Evolutionary conservation across 92 coral and sea anemone species (phyloP), one percentile per base, ranked within the genome.

Genomic region (Isaurus tuberculatus): DNA sequence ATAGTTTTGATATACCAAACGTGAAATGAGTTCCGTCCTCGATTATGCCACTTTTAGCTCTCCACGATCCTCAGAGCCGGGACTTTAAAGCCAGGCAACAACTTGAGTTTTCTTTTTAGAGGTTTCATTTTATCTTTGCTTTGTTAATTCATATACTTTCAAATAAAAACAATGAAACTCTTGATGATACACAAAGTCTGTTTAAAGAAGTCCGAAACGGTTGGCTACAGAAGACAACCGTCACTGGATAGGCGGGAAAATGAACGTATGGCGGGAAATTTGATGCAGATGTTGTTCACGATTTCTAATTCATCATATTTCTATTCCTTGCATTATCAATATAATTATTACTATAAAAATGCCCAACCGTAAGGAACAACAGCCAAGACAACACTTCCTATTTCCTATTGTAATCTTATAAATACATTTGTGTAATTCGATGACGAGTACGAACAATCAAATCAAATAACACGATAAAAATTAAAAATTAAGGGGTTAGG

Each of bases 221-320:
- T 63, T 63, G 69, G 69, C 69, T 63, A 19, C 69, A 63, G 19
- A 63, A 27, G 33, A 63, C 33, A 3, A n/a, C 69, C 69, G 69
- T 27, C 69, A 63, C 19, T 15, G 69, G 69, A 63, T 8, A 29
- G 69, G 69, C 69, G 69, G 69, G 36, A 27, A 63, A 27, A 63
- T 27, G 19, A 20, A 13, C 69, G 69, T 26, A 26, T 63, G 69
- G 34, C 36, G 69, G 36, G 69, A 27, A 63, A 63, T 16, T 26
- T 63, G 34, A 63, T 29, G 69, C 32, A 15, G 32, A 17, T 63
- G 69, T 63, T 63, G 33, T 63, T 63, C 17, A 63, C 69, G 11
- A 63, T 63, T 63, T 27, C 63, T 55, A 55, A 55, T 53, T 19
- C 27, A 55, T 55, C 63, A 55, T 19, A 55, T n/a, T 55, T 55